These are phyloP conservation scores for Micrasema minimum DNA, from an alignment of 1,140 invertebrate species.

Conservation along the genomic window DNA sequence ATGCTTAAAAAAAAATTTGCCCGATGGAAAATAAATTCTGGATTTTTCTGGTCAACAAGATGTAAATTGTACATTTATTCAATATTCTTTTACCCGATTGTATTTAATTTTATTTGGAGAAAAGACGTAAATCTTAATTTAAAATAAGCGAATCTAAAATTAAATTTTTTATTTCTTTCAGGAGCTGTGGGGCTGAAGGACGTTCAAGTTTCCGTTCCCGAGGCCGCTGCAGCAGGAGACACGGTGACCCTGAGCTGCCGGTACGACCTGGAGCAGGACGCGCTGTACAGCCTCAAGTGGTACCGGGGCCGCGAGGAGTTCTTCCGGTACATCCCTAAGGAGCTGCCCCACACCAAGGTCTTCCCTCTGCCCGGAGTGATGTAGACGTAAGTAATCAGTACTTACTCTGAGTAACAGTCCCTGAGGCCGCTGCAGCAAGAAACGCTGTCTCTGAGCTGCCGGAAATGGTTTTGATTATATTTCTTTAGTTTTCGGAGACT, in stretches of 20 bases:
- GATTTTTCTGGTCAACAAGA: too few relatives aligned
- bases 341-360: constrained; percentile 69
- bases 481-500: too few relatives aligned
- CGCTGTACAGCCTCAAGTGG: constrained; percentile 86
- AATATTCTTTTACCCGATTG: too few relatives aligned
- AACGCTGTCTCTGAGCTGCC: constrained; percentile 77
- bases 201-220: constrained; percentile 69
- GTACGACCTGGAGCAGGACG: constrained; percentile 76
- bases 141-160: neutral
- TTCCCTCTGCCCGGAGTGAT: constrained; percentile 70
- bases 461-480: constrained; percentile 54
- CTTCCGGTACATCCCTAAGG: constrained; percentile 75
- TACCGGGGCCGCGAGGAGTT: constrained; percentile 80
- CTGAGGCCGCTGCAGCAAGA: constrained; percentile 73
- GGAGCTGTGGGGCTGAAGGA: constrained; percentile 59
- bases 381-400: constrained; percentile 65
- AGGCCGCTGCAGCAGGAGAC: constrained; percentile 74
- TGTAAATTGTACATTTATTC: too few relatives aligned
- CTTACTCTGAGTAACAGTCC: constrained; percentile 66
- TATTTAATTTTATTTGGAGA: too few relatives aligned
- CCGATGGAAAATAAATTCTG: too few relatives aligned
- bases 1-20: too few relatives aligned
- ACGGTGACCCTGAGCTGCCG: constrained; percentile 76
- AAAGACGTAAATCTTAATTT: too few relatives aligned
- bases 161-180: constrained; percentile 30